Evolutionary conservation across 2,888 invertebrate genomes (phyloP), one percentile per base, ranked within the genome.

Genomic region (Himalopsyche tibetana): DNA sequence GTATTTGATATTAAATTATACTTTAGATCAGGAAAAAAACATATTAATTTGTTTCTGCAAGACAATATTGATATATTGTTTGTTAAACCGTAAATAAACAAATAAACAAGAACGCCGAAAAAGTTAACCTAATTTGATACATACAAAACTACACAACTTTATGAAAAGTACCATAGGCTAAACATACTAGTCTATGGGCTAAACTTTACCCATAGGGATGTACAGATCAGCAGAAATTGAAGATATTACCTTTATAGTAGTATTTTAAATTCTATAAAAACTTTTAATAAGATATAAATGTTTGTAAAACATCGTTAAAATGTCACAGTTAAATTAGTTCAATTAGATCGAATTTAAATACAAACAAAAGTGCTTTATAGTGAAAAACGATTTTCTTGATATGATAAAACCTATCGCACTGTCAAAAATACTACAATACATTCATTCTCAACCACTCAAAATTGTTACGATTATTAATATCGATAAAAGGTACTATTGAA

Each of bases 41-140:
- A 63, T 63, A 19, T 4, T 28, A 63, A 6, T 63, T 19, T 63
- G 63, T 9, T 63, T 63, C 19, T n/a, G 28, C 6, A 63, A 63
- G n/a, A 19, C 15, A 63, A 12, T 63, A 63, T 63, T 19, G 11
- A 19, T 63, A 63, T 19, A 19, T 19, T n/a, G 11, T 63, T 63
- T 12, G 19, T 63, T 19, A 63, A 19, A 63, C 11, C 8, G 63
- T 19, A 63, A 63, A 63, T 63, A 63, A 63, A 63, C 63, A 63
- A 63, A 63, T 19, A 63, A 63, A n/a, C 19, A 63, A n/a, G 19
- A 63, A 63, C 19, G 63, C 63, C 63, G 63, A n/a, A 63, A 63
- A 63, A 63, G 63, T 19, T 63, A 63, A 63, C 63, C 63, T 63
- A 63, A 63, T 28, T 63, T 19, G 11, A 11, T 19, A 19, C n/a